phyloP scores from a whole-genome alignment of 2,797 vertebrate genomes.

The Phaenicophaeus curvirostris region DNA sequence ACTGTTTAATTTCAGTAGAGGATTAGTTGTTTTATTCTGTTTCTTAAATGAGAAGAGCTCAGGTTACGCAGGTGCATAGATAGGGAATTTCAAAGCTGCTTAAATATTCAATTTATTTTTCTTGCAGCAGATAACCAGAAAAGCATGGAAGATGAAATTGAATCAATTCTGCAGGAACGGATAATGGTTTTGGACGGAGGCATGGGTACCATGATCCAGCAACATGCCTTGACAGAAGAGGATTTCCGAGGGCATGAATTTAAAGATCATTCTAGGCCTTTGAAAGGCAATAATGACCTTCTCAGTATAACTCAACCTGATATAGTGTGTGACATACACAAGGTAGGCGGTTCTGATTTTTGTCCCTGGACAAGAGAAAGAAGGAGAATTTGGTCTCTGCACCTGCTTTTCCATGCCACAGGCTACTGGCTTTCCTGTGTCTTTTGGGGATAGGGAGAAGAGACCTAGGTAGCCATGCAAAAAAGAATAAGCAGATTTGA shows the following conservation, averaged over 20 bases:
- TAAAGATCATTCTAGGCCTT: slow-evolving; percentile 81
- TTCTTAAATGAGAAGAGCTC: not conserved
- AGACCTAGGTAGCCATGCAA: not conserved
- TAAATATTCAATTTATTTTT: not conserved
- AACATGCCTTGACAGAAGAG: slow-evolving; percentile 81
- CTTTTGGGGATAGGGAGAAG: not conserved
- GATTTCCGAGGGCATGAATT: slow-evolving; percentile 89
- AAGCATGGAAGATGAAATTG: slow-evolving; percentile 80
- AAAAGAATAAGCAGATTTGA: slow-evolving; percentile 32
- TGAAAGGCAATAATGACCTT: slow-evolving; percentile 96
- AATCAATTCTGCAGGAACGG: slow-evolving; percentile 81
- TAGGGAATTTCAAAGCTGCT: not conserved
- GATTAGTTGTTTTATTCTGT: not conserved
- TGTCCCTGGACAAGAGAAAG: not conserved
- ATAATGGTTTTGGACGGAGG: slow-evolving; percentile 95
- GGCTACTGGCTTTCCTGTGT: not conserved
- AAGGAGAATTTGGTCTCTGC: not conserved
- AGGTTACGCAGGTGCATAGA: not conserved
- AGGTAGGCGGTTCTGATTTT: slow-evolving; percentile 78
- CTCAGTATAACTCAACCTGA: slow-evolving; percentile 91
- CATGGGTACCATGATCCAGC: slow-evolving; percentile 98
- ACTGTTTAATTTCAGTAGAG: not conserved
- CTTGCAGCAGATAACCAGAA: slow-evolving; percentile 30
- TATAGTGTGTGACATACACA: slow-evolving; percentile 90
- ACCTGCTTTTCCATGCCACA: not conserved